phyloP scores from a whole-genome alignment of 2,888 invertebrate species.

The Malthinus flaveolus region DNA sequence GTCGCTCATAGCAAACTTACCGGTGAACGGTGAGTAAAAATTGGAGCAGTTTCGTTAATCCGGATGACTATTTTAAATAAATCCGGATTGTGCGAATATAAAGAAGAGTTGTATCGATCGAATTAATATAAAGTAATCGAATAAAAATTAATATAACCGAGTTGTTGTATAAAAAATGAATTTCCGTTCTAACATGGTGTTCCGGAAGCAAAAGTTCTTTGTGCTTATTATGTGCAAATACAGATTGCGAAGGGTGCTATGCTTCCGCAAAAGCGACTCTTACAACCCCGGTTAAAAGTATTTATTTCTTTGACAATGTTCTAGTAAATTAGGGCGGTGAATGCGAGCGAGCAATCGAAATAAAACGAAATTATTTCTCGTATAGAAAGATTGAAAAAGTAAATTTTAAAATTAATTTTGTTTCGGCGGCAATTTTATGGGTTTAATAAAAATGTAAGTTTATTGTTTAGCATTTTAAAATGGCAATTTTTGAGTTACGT shows the following conservation, averaged over 20 bases:
- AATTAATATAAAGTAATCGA: too few species aligned
- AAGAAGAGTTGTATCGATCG: too few species aligned
- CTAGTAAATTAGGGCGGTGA: constrained; percentile 18
- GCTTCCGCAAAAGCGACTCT: constrained; percentile 25
- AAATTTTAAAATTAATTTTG: constrained; percentile 15
- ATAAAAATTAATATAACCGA: too few species aligned
- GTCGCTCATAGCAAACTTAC: too few species aligned
- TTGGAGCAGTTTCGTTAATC: too few species aligned
- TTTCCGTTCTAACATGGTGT: constrained; percentile 39
- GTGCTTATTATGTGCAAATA: constrained; percentile 43
- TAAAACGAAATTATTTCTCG: constrained; percentile 19
- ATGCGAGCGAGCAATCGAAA: constrained; percentile 19
- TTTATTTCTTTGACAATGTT: constrained; percentile 27
- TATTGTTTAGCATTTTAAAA: constrained; percentile 10
- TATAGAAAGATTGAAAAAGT: constrained; percentile 14
- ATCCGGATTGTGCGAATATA: too few species aligned
- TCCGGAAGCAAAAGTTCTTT: constrained; percentile 41
- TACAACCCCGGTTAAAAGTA: constrained; percentile 25
- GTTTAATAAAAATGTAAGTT: constrained; percentile 15
- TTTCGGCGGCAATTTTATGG: constrained; percentile 18
- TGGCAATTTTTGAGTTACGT: too few species aligned
- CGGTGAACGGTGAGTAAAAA: too few species aligned
- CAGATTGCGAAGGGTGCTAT: constrained; percentile 38
- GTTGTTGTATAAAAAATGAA: constrained; percentile 36
- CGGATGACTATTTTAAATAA: too few species aligned